Percentiles rank a stretch among this genome's conserved stretches.
These are phyloP conservation scores for Chrysocyon brachyurus DNA, from an alignment of 2,797 vertebrate genomes.

Conservation along the genomic window DNA sequence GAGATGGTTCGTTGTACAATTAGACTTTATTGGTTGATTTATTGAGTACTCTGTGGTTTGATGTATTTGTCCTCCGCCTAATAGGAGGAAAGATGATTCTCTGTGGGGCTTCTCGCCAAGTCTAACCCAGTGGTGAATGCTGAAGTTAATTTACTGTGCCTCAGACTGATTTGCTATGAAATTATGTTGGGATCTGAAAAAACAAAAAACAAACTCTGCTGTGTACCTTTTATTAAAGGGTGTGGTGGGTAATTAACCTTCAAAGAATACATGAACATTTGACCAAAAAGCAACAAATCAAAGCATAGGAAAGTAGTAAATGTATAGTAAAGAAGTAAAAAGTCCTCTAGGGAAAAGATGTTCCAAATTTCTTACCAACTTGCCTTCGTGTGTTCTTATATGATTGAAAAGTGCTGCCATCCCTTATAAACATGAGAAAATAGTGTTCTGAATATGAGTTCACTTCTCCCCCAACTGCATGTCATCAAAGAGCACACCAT, in stretches of 20 bases:
- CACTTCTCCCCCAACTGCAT: background rate
- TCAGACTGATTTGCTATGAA: background rate
- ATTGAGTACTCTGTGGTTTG: conserved; percentile 66
- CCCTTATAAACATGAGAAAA: background rate
- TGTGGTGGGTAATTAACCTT: background rate
- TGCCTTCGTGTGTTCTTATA: background rate
- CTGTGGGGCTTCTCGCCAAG: conserved; percentile 9
- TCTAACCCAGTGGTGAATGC: conserved; percentile 14
- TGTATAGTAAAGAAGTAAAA: background rate
- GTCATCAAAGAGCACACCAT: background rate
- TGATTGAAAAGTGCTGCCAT: background rate
- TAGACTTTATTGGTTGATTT: conserved; percentile 76
- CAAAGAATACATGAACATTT: conserved; percentile 16
- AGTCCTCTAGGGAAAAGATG: background rate
- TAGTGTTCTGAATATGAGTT: background rate
- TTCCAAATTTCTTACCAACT: background rate
- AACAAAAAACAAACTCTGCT: background rate
- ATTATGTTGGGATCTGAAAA: background rate
- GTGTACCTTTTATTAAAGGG: conserved; percentile 46
- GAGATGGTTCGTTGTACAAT: conserved; percentile 60
- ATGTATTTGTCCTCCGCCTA: conserved; percentile 62
- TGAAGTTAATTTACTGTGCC: conserved; percentile 55
- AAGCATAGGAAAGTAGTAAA: background rate
- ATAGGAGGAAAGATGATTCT: conserved; percentile 46
- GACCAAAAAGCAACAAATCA: conserved; percentile 36